phyloP scores from a whole-genome alignment of 1,140 invertebrate species.

The Dendrolimus kikuchii region DNA sequence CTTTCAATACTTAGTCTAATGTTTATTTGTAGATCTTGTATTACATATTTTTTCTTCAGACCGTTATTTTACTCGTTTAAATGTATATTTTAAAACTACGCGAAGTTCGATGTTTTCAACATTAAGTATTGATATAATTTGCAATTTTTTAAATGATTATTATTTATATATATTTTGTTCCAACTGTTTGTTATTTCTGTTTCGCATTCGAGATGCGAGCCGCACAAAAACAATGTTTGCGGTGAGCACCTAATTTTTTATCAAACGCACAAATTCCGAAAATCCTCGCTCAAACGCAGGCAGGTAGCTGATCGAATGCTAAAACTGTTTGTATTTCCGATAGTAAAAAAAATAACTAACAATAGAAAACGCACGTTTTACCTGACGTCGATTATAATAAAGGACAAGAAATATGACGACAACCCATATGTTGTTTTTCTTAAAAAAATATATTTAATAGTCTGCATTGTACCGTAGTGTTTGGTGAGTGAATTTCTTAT shows the following conservation, averaged over 20 bases:
- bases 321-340: conserved; percentile 65
- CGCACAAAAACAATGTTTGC: conserved; percentile 67
- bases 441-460: conserved; percentile 21
- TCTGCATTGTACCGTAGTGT: conserved; percentile 15
- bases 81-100: too few relatives aligned
- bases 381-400: conserved; percentile 67
- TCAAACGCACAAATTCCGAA: conserved; percentile 54
- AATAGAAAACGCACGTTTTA: conserved; percentile 52
- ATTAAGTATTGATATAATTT: too few relatives aligned
- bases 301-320: conserved; percentile 47
- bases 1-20: too few relatives aligned
- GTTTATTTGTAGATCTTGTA: too few relatives aligned
- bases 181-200: conserved; percentile 35
- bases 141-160: too few relatives aligned
- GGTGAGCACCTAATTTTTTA: conserved; percentile 59
- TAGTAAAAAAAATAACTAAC: conserved; percentile 45
- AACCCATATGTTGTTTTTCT: conserved; percentile 53
- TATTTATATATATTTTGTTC: too few relatives aligned
- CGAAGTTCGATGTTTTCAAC: too few relatives aligned
- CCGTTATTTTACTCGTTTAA: too few relatives aligned
- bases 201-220: conserved; percentile 29
- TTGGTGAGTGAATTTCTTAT: conserved; percentile 40
- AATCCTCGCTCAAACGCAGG: conserved; percentile 62
- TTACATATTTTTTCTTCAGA: too few relatives aligned
- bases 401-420: conserved; percentile 64